phyloP scores from a whole-genome alignment of 2,113 vertebrate genomes.

The Zosterops borbonicus region DNA sequence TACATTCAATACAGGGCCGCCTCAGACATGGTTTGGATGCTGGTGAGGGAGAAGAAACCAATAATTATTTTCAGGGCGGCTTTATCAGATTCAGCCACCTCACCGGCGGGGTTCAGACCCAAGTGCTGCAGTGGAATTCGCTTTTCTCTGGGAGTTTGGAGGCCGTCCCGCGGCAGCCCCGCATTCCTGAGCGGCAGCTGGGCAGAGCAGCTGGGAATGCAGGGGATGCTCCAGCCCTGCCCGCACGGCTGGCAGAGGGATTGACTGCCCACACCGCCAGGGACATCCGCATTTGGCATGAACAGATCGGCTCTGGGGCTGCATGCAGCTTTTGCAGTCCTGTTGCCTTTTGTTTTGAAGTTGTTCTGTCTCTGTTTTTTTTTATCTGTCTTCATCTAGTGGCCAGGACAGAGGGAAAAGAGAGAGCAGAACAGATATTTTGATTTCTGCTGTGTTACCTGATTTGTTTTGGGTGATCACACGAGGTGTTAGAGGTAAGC shows the following conservation, averaged over 20 bases:
- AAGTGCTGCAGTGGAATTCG: background rate
- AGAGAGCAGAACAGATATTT: background rate
- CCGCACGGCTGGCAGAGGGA: background rate
- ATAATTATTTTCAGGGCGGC: background rate
- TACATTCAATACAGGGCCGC: background rate
- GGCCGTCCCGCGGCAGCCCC: background rate
- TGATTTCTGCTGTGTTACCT: background rate
- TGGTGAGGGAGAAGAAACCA: background rate
- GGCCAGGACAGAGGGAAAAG: background rate
- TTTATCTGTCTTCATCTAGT: background rate
- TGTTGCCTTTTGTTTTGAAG: background rate
- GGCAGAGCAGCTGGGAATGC: conserved; percentile 55
- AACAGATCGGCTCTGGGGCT: background rate
- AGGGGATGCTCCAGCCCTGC: background rate
- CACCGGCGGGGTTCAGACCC: background rate
- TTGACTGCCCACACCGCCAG: background rate
- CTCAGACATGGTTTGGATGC: background rate
- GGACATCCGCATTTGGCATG: background rate
- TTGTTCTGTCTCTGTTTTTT: background rate
- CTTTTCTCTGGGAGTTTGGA: background rate
- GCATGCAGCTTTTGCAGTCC: background rate
- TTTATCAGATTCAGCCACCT: background rate
- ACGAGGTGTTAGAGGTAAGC: background rate
- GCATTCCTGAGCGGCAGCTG: conserved; percentile 11
- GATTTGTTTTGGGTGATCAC: background rate